Percentiles rank a stretch among this genome's conserved stretches.
phyloP scores from a whole-genome alignment of 2,797 vertebrate genomes.

The Apogon hyalosoma region DNA sequence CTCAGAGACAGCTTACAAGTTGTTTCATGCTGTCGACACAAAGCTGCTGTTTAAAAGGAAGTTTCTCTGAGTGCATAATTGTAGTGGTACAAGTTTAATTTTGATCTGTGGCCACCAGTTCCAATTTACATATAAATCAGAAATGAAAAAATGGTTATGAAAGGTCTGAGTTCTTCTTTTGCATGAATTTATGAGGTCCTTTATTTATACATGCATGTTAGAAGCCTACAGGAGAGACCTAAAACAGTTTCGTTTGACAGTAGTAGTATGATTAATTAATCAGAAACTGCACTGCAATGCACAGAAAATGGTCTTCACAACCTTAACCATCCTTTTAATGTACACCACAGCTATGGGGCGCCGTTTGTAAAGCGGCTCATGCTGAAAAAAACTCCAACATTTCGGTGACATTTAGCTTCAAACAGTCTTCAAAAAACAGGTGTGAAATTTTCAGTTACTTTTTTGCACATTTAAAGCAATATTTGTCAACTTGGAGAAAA shows the following conservation, averaged over 20 bases:
- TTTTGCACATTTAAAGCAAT: no score
- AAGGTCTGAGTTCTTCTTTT: neutral
- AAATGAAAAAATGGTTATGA: neutral
- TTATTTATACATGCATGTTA: conserved; percentile 12
- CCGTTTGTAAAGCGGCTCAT: no score
- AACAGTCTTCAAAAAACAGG: no score
- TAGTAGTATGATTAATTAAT: conserved; percentile 39
- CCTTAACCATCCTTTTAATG: conserved; percentile 57
- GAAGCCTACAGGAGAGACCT: conserved; percentile 9
- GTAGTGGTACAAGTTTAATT: neutral
- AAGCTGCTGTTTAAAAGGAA: neutral
- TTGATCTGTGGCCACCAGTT: no score
- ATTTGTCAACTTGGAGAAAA: no score
- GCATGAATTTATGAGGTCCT: conserved; percentile 10
- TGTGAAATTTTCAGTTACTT: no score
- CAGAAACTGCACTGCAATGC: conserved; percentile 38
- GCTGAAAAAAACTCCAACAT: no score
- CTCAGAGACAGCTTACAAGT: conserved; percentile 8
- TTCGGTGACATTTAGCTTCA: no score
- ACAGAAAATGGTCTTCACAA: conserved; percentile 42
- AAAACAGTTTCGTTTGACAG: conserved; percentile 20
- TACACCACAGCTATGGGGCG: no score
- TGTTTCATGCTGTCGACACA: conserved; percentile 13
- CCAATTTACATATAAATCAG: no score
- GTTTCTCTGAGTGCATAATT: neutral